Evolutionary conservation across 2,113 vertebrate species (phyloP).

Genomic region (Motacilla alba): DNA sequence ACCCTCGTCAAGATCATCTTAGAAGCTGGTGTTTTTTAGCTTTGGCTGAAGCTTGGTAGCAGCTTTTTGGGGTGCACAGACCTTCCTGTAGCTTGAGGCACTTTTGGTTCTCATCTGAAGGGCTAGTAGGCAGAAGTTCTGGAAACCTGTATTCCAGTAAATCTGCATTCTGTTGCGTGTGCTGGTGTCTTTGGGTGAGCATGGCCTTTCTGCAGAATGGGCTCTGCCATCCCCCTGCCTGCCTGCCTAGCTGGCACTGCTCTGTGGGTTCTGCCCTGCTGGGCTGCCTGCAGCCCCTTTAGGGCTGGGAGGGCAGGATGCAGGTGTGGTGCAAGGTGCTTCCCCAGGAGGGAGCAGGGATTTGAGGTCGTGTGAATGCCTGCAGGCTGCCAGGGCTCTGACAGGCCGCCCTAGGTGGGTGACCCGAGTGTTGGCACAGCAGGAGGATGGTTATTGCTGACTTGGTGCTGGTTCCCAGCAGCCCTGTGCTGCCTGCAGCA

Average conservation of each 20-base stretch:
- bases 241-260: background rate
- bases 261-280: rapidly evolving
- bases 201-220: background rate
- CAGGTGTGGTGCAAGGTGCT: background rate
- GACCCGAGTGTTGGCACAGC: rapidly evolving
- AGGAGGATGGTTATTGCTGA: background rate
- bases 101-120: background rate
- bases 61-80: background rate
- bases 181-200: rapidly evolving
- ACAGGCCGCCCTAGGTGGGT: rapidly evolving
- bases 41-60: background rate
- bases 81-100: background rate
- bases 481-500: background rate
- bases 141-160: background rate
- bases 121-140: background rate
- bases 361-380: background rate
- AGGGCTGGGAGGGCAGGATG: background rate
- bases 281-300: background rate
- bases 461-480: background rate
- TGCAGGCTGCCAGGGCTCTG: background rate
- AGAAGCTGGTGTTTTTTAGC: background rate
- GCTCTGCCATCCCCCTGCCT: background rate
- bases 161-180: rapidly evolving
- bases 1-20: background rate
- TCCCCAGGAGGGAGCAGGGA: background rate